Evolutionary conservation across 2,888 invertebrate species (phyloP).

Genomic region (Eristalis tenax): DNA sequence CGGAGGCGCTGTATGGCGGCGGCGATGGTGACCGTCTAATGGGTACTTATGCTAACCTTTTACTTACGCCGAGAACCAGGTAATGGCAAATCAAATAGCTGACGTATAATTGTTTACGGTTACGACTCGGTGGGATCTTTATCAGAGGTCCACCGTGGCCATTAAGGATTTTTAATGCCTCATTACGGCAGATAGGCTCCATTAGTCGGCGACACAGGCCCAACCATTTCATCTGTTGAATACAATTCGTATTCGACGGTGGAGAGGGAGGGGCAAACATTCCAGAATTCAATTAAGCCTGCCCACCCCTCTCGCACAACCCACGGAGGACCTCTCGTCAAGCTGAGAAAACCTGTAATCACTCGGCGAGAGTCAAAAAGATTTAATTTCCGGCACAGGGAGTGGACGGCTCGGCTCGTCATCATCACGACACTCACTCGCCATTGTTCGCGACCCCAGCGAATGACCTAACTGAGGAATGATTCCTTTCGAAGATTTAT

Average conservation of each 20-base stretch:
- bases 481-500: slow-evolving; percentile 64
- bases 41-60: slow-evolving; percentile 30
- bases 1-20: not conserved
- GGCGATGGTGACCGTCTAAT: not conserved
- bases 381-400: slow-evolving; percentile 57
- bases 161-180: slow-evolving; percentile 46
- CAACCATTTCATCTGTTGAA: slow-evolving; percentile 40
- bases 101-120: slow-evolving; percentile 32
- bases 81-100: slow-evolving; percentile 6
- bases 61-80: not conserved
- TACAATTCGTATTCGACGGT: not conserved
- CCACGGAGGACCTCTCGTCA: too few species aligned
- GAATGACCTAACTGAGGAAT: slow-evolving; percentile 41
- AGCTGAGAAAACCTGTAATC: not conserved
- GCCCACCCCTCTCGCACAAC: not conserved
- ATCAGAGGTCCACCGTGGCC: slow-evolving; percentile 9
- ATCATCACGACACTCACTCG: not conserved
- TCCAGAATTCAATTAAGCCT: slow-evolving; percentile 52
- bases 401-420: not conserved
- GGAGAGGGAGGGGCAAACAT: not conserved
- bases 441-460: slow-evolving; percentile 2
- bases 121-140: not conserved
- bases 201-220: slow-evolving; percentile 33
- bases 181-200: slow-evolving; percentile 25
- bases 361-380: slow-evolving; percentile 28